Conservation (phyloP, 1,140 invertebrate genomes). For the Apolygus lucorum region DNA sequence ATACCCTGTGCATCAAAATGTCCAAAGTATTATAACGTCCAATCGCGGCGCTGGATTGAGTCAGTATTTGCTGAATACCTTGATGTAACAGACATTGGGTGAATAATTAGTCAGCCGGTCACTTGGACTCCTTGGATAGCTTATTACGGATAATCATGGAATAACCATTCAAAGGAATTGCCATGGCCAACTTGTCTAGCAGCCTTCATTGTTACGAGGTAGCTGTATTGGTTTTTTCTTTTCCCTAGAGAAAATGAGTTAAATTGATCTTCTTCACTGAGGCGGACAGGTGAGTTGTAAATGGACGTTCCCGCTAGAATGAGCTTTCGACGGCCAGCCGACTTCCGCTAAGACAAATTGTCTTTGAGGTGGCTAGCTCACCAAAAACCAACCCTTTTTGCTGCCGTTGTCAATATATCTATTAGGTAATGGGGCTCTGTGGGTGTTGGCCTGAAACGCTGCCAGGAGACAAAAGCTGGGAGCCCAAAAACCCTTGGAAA, state of each 20-base stretch:
- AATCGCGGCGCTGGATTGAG: too few species aligned
- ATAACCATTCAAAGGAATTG: too few species aligned
- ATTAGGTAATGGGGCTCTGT: constrained; percentile 12
- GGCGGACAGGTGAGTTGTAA: neutral
- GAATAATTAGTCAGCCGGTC: too few species aligned
- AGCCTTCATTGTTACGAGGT: neutral
- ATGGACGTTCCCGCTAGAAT: neutral
- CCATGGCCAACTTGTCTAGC: too few species aligned
- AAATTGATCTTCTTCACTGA: neutral
- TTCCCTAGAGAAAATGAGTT: neutral
- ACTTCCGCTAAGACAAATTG: constrained; percentile 4
- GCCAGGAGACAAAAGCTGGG: neutral
- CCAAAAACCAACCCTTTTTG: constrained; percentile 15
- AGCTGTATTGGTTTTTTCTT: neutral
- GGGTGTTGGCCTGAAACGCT: constrained; percentile 8
- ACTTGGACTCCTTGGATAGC: too few species aligned
- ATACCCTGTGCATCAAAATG: too few species aligned
- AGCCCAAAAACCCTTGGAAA: neutral
- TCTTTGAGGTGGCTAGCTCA: neutral
- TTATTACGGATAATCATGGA: too few species aligned
- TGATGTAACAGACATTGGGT: too few species aligned
- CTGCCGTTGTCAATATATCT: constrained; percentile 11
- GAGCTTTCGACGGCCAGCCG: neutral
- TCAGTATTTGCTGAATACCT: too few species aligned
- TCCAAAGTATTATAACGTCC: too few species aligned